Evolutionary conservation across 2,888 invertebrate species (phyloP).

Genomic region (Abrostola tripartita): DNA sequence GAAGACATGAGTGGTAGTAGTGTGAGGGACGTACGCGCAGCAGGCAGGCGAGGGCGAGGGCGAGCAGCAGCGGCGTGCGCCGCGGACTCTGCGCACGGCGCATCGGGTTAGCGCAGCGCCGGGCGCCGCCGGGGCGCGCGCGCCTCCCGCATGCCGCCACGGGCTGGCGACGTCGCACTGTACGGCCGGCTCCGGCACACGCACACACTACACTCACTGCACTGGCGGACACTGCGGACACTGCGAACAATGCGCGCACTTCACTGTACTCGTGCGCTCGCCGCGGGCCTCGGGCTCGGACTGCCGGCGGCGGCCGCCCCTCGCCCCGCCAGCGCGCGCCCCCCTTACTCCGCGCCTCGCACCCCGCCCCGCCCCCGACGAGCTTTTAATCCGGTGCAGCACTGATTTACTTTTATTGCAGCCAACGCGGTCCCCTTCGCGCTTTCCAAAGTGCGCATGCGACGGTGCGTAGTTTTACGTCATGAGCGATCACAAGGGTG

Average conservation of each 20-base stretch:
- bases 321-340: slow-evolving; percentile 36
- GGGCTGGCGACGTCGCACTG: slow-evolving; percentile 47
- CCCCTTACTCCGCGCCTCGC: slow-evolving; percentile 43
- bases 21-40: slow-evolving; percentile 73
- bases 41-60: slow-evolving; percentile 81
- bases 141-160: slow-evolving; percentile 72
- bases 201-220: slow-evolving; percentile 56
- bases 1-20: not conserved
- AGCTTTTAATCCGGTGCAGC: slow-evolving; percentile 67
- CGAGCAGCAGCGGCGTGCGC: slow-evolving; percentile 80
- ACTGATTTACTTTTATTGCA: slow-evolving; percentile 75
- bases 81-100: slow-evolving; percentile 76
- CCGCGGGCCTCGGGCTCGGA: slow-evolving; percentile 70
- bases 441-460: slow-evolving; percentile 31
- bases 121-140: slow-evolving; percentile 69
- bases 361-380: slow-evolving; percentile 49
- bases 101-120: slow-evolving; percentile 80
- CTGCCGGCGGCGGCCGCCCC: slow-evolving; percentile 70
- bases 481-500: no score
- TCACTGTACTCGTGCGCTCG: slow-evolving; percentile 66
- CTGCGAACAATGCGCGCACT: slow-evolving; percentile 33
- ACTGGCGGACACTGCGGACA: slow-evolving; percentile 42
- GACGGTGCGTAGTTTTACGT: slow-evolving; percentile 6
- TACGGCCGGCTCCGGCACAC: slow-evolving; percentile 49
- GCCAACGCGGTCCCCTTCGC: slow-evolving; percentile 39